A percentile compares a stretch with the other conserved stretches of the same genome.
These are phyloP conservation scores for Clarias magur DNA, from an alignment of 2,113 vertebrate genomes.

Conservation along the genomic window DNA sequence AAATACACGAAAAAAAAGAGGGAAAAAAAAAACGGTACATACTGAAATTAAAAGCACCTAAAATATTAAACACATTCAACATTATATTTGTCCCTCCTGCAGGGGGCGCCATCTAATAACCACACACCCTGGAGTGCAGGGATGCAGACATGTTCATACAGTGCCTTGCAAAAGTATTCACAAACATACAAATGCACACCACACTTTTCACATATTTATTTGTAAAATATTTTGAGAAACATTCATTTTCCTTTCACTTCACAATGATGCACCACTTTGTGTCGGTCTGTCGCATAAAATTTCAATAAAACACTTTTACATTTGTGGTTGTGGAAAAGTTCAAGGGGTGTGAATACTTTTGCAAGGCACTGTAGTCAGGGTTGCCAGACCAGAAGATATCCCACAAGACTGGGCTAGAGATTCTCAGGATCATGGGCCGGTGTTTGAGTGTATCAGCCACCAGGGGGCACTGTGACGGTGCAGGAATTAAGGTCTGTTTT, in stretches of 20 bases:
- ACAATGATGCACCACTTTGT: no score
- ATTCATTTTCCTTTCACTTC: no score
- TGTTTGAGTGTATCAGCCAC: background rate
- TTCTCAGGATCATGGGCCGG: no score
- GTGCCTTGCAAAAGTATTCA: no score
- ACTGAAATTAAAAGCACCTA: background rate
- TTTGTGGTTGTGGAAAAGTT: no score
- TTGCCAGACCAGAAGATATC: background rate
- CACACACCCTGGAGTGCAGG: background rate
- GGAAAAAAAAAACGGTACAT: background rate
- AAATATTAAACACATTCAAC: background rate
- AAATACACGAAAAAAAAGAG: background rate
- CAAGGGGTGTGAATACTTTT: no score
- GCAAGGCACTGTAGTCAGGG: background rate
- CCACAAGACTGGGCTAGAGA: background rate
- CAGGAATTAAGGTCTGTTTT: background rate
- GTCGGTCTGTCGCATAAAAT: no score
- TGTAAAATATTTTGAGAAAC: no score
- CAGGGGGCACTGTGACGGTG: background rate
- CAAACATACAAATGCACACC: no score
- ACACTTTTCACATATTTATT: no score
- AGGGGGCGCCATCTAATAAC: conserved; percentile 30
- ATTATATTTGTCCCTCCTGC: background rate
- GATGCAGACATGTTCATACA: no score
- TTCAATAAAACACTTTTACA: no score